These are phyloP conservation scores for Elysia crispata DNA, from an alignment of 2,888 invertebrate genomes.

Conservation along the genomic window DNA sequence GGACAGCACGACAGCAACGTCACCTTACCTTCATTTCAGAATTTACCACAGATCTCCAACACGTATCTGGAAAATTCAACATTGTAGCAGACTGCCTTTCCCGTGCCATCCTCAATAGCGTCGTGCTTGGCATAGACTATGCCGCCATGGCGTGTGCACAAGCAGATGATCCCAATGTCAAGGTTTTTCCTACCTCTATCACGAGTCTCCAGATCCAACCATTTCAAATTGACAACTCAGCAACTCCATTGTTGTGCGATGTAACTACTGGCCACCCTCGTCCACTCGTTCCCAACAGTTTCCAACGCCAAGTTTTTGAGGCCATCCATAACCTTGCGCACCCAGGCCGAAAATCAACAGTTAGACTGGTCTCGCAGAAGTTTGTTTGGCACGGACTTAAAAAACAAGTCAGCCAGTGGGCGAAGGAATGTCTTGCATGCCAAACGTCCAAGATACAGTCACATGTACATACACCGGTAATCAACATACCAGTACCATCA, in stretches of 20 bases:
- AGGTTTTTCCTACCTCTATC: background rate
- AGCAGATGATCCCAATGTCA: background rate
- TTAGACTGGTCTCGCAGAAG: background rate
- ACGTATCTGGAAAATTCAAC: background rate
- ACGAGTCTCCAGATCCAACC: background rate
- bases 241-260: background rate
- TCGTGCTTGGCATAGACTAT: background rate
- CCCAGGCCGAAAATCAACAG: constrained; percentile 11
- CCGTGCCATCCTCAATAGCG: background rate
- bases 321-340: constrained; percentile 2
- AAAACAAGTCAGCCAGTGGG: constrained; percentile 4
- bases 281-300: background rate
- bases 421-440: background rate
- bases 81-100: constrained; percentile 6
- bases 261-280: background rate
- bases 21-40: background rate
- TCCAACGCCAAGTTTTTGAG: constrained; percentile 5
- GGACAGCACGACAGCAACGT: constrained; percentile 4
- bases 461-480: background rate
- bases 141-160: background rate
- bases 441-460: background rate
- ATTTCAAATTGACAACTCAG: background rate
- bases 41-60: background rate
- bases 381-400: constrained; percentile 10
- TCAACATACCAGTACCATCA: background rate